These are phyloP conservation scores for Rhaphigaster nebulosa DNA, from an alignment of 2,888 invertebrate species.

Conservation along the genomic window DNA sequence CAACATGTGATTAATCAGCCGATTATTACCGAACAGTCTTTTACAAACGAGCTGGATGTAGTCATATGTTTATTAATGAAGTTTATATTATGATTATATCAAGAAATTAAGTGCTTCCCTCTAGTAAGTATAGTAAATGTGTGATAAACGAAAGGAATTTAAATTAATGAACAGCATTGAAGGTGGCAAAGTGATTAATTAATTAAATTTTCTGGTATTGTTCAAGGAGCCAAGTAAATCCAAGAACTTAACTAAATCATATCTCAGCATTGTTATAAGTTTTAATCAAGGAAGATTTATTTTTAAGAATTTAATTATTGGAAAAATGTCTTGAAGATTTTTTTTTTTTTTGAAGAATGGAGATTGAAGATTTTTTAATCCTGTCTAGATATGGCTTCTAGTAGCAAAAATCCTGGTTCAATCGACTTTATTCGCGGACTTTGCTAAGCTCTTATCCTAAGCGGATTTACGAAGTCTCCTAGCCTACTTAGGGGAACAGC, in stretches of 20 bases:
- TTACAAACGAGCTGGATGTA: too few species aligned
- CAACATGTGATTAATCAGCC: too few species aligned
- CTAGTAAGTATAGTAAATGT: too few species aligned
- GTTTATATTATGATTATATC: too few species aligned
- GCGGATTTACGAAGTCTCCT: constrained; percentile 29
- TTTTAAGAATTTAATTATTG: neutral
- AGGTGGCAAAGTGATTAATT: too few species aligned
- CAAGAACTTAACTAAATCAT: neutral
- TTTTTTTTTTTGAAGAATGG: too few species aligned
- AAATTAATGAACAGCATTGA: too few species aligned
- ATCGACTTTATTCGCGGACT: constrained; percentile 22
- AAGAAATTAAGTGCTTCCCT: too few species aligned
- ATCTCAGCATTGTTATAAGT: neutral
- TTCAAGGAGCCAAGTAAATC: neutral
- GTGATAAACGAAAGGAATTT: too few species aligned
- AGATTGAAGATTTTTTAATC: neutral
- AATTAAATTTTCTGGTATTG: neutral
- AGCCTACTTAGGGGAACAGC: neutral
- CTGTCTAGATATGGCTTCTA: constrained; percentile 6
- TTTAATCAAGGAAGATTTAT: neutral
- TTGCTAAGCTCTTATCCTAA: constrained; percentile 10
- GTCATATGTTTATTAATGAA: too few species aligned
- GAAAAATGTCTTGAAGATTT: constrained; percentile 18
- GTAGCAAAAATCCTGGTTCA: constrained; percentile 7
- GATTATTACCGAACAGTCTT: too few species aligned